Percentiles rank a stretch among this genome's conserved stretches.
phyloP scores from a whole-genome alignment of 2,113 vertebrate species.

The Tetrao urogallus region DNA sequence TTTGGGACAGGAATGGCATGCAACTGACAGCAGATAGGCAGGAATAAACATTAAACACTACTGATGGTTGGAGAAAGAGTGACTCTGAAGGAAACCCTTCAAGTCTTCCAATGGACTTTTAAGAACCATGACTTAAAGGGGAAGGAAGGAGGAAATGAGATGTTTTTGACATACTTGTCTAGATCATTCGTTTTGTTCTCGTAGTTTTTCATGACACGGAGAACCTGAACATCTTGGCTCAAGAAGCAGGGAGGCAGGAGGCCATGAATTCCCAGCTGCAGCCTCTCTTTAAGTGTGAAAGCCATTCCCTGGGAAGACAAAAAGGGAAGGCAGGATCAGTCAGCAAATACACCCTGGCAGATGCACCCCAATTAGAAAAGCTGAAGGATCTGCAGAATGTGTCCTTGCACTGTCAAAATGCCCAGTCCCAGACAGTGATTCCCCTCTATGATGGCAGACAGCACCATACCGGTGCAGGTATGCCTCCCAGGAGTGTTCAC shows the following conservation, averaged over 20 bases:
- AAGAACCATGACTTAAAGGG: neutral
- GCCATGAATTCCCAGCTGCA: constrained; percentile 96
- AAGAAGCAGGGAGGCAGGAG: constrained; percentile 96
- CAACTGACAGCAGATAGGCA: neutral
- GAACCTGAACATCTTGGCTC: constrained; percentile 93
- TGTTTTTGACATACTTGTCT: constrained; percentile 86
- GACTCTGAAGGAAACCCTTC: neutral
- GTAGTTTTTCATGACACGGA: constrained; percentile 94
- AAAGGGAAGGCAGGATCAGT: neutral
- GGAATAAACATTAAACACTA: neutral
- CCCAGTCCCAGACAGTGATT: too few relatives aligned
- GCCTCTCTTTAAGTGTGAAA: constrained; percentile 93
- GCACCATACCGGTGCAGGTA: too few relatives aligned
- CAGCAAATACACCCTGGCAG: neutral
- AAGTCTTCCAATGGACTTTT: neutral
- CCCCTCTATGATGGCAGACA: neutral
- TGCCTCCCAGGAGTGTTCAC: too few relatives aligned
- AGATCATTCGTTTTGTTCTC: constrained; percentile 89
- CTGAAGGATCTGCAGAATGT: neutral
- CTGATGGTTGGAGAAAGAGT: neutral
- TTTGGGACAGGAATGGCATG: neutral
- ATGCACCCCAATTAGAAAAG: neutral
- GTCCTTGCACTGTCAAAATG: neutral
- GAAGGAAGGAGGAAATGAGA: neutral
- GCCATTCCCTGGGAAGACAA: constrained; percentile 90